phyloP scores from a whole-genome alignment of 1,140 invertebrate species.

The Megalonaias nervosa region DNA sequence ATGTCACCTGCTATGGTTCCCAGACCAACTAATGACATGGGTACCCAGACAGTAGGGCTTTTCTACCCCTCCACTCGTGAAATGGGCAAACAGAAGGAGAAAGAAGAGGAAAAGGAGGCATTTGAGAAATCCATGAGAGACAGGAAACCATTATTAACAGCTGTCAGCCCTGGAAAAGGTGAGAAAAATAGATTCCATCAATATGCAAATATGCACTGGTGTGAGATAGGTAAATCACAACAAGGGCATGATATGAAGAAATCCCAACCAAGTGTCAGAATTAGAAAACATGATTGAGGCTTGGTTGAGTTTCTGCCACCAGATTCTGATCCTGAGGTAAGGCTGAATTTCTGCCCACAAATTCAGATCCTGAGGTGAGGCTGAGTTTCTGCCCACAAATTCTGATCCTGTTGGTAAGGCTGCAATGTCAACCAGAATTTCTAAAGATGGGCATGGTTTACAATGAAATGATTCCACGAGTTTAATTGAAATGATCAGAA shows the following conservation, averaged over 20 bases:
- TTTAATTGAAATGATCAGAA: too few relatives aligned
- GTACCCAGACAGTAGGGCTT: constrained; percentile 70
- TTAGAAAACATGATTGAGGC: background rate
- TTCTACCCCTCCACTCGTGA: constrained; percentile 69
- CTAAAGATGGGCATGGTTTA: background rate
- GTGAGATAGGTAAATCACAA: background rate
- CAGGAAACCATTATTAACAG: constrained; percentile 65
- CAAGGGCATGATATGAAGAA: background rate
- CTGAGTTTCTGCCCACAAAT: background rate
- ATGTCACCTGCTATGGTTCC: constrained; percentile 37
- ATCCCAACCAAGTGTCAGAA: background rate
- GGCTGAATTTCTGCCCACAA: background rate
- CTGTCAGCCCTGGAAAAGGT: constrained; percentile 72
- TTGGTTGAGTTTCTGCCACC: background rate
- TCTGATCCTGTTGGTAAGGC: background rate
- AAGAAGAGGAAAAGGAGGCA: constrained; percentile 63
- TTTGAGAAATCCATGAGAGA: constrained; percentile 68
- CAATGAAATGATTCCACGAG: background rate
- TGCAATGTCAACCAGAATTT: background rate
- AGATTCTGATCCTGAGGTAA: background rate
- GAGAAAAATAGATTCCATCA: background rate
- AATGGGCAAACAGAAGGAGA: constrained; percentile 57
- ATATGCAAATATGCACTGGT: too few relatives aligned
- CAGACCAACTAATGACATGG: constrained; percentile 21
- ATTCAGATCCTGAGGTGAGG: background rate